Evolutionary conservation across 1,140 invertebrate species (phyloP), one percentile per base, ranked within the genome.

Genomic region (Holotrichia oblita): DNA sequence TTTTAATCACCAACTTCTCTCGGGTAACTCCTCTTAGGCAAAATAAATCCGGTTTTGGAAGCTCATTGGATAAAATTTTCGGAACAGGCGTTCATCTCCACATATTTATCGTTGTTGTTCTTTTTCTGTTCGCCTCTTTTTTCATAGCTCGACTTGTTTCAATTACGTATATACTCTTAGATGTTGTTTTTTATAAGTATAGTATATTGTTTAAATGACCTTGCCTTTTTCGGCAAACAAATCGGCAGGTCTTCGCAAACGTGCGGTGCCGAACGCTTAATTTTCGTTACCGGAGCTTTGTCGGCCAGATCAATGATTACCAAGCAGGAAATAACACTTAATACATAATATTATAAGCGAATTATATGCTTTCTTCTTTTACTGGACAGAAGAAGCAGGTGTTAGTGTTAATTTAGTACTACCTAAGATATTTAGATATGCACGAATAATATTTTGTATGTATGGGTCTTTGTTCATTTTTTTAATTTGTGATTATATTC

Each of bases 51-150:
- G 61, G 61, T 69, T 69, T 69, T 69, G 27, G 61, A 69, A 22
- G 61, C 61, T 69, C n/a, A 69, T 69, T 69, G 61, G 61, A 69
- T 69, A 69, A 69, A 55, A 69, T 69, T 69, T 69, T 24, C n/a
- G 61, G 61, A 69, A 69, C 61, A 69, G 61, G 61, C 61, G 61
- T 69, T 69, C 61, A 6, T 69, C 7, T n/a, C 61, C 27, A 27
- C 20, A 27, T 69, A 27, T 69, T 69, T 27, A 69, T 69, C 61
- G 61, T 69, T 34, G 8, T 69, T 34, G 61, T 20, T 69, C 3
- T 8, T 27, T 69, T 22, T 69, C 14, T 55, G 14, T 55, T 55
- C 17, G 9, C 20, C 24, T 20, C 1, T 3, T 14, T 61, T n/a
- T 22, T 61, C 17, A 2, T 12, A 22, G 24, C n/a, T 20, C 12